These are phyloP conservation scores for Chroicocephalus ridibundus DNA, from an alignment of 2,113 vertebrate species.

Conservation along the genomic window DNA sequence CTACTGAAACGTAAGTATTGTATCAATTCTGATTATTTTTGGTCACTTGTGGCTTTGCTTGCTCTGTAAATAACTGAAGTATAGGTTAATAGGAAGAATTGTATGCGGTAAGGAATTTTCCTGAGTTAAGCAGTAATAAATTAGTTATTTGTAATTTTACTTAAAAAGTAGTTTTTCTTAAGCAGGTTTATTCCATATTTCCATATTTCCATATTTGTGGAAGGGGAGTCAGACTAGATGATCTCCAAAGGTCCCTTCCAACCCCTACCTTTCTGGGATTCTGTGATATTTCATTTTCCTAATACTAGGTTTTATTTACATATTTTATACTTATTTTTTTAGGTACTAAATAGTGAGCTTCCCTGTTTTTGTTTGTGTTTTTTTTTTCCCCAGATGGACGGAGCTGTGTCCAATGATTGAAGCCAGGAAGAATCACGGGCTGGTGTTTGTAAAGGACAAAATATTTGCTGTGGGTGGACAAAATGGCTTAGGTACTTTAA, in stretches of 20 bases:
- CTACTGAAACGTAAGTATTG: slow-evolving; percentile 86
- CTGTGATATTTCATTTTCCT: neutral
- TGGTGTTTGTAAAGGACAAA: slow-evolving; percentile 93
- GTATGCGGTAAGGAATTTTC: neutral
- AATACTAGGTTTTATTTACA: neutral
- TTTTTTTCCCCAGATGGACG: slow-evolving; percentile 83
- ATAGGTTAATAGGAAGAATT: neutral
- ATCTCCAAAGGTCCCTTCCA: neutral
- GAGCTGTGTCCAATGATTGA: slow-evolving; percentile 95
- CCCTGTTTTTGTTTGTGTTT: neutral
- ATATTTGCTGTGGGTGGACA: slow-evolving; percentile 97
- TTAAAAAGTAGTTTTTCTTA: neutral
- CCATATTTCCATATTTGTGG: neutral
- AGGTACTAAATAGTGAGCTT: neutral
- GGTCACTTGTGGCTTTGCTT: neutral
- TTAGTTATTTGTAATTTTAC: neutral
- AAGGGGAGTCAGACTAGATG: neutral
- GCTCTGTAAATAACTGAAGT: neutral
- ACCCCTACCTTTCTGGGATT: neutral
- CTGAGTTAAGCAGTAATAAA: neutral
- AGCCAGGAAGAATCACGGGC: slow-evolving; percentile 93
- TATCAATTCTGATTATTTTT: neutral
- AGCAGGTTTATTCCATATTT: neutral
- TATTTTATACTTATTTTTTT: neutral
- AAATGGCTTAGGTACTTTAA: slow-evolving; percentile 84